A percentile compares a stretch with the other conserved stretches of the same genome.
These are phyloP conservation scores for Trachymyrmex cornetzi DNA, from an alignment of 1,140 invertebrate genomes.

Conservation along the genomic window DNA sequence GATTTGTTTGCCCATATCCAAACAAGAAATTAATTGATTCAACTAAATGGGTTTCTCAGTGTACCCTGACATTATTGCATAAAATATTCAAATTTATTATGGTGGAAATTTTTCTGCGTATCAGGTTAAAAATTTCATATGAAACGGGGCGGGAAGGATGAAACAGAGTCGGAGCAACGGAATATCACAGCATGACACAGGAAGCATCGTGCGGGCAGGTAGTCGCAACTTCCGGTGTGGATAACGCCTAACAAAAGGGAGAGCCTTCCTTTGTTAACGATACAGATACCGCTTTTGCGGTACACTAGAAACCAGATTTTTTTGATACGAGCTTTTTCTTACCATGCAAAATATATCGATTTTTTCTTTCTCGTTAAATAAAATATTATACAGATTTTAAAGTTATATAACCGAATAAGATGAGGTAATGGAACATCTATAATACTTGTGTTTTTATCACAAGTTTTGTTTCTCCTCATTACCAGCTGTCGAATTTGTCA, in stretches of 20 bases:
- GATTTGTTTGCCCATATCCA: too few relatives aligned
- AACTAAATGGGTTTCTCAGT: too few relatives aligned
- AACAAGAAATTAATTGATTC: too few relatives aligned
- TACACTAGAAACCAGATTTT: constrained; percentile 33
- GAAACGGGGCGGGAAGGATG: constrained; percentile 37
- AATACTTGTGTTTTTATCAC: constrained; percentile 12
- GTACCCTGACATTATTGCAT: too few relatives aligned
- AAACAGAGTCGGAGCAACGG: constrained; percentile 28
- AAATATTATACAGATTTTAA: not conserved
- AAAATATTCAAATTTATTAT: constrained; percentile 5
- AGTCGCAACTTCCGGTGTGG: constrained; percentile 79
- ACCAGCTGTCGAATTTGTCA: not conserved
- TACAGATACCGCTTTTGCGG: constrained; percentile 72
- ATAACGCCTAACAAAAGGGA: constrained; percentile 78
- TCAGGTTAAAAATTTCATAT: not conserved
- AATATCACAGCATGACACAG: constrained; percentile 67
- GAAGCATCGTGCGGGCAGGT: constrained; percentile 77
- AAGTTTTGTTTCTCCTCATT: constrained; percentile 19
- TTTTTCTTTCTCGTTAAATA: not conserved
- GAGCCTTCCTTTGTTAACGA: constrained; percentile 72
- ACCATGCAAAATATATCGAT: too few relatives aligned
- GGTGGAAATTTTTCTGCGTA: constrained; percentile 9
- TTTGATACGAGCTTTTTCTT: not conserved
- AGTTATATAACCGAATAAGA: not conserved
- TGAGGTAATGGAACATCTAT: constrained; percentile 20